These are phyloP conservation scores for Okamejei kenojei DNA, from an alignment of 2,797 vertebrate species.

Conservation along the genomic window DNA sequence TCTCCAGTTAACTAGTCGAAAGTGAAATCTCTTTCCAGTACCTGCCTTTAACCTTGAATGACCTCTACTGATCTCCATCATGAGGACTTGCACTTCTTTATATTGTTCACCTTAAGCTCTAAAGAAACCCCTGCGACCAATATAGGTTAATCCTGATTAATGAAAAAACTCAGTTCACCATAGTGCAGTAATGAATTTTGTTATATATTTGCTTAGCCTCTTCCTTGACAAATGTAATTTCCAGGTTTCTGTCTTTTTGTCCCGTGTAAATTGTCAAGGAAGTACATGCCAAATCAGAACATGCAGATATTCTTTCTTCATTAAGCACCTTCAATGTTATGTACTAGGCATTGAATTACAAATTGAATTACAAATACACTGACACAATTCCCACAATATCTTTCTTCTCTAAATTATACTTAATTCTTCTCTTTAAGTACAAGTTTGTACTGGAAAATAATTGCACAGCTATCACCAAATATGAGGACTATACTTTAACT, in stretches of 20 bases:
- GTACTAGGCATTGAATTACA: background rate
- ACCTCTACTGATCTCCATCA: background rate
- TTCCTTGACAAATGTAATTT: background rate
- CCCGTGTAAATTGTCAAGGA: background rate
- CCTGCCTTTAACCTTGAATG: background rate
- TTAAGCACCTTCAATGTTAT: background rate
- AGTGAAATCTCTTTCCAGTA: background rate
- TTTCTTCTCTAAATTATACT: background rate
- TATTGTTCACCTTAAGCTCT: background rate
- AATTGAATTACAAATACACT: conserved; percentile 6
- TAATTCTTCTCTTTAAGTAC: background rate
- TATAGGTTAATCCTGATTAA: too few species aligned
- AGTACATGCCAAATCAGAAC: background rate
- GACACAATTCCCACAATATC: background rate
- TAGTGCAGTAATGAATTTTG: too few species aligned
- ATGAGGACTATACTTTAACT: background rate
- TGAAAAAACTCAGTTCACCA: too few species aligned
- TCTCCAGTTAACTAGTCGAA: background rate
- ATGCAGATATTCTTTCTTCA: background rate
- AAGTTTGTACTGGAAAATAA: background rate
- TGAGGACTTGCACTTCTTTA: background rate
- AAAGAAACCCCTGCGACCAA: background rate
- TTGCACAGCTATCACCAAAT: background rate
- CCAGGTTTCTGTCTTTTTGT: background rate
- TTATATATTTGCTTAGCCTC: too few species aligned